Evolutionary conservation across 2,888 invertebrate species (phyloP), one percentile per base, ranked within the genome.

Genomic region (Drosophila fungiperda): DNA sequence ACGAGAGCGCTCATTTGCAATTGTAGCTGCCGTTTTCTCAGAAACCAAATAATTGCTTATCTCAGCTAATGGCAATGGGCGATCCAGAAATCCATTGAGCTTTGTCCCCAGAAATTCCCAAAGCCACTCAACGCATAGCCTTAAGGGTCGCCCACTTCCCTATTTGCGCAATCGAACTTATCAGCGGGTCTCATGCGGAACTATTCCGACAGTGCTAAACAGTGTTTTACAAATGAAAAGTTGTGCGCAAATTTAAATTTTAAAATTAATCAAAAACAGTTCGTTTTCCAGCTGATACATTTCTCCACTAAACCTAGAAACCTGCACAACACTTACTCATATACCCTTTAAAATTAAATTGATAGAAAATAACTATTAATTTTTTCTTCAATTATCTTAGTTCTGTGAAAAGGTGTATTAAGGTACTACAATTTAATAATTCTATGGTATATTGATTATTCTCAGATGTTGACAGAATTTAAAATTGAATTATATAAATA

Each of bases 141-240:
- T 35, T 7, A 35, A 83, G 85, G 83, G 89, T 15, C 20, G 88
- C 69, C 49, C 67, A 64, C 68, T 73, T 82, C 80, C 80, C 69
- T 80, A 63, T 80, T 82, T 69, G 32, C 79, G 38, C 64, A 52
- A 32, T n/a, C 5, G 12, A 17, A 62, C 62, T 61, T 73, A 73
- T 78, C 66, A 68, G 45, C 49, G 48, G 36, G 48, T 61, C 42
- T 49, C 53, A 68, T 74, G 69, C 83, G 88, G 86, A 78, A 78
- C 69, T 57, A 12, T 54, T 50, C 0, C 45, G 38, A 23, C 42
- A 54, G 40, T 23, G 12, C 17, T 5, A 12, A 29, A 53, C 69
- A 68, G 57, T 73, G 67, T 6, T 20, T 50, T n/a, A 9, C 17
- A 17, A 17, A 15, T 49, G 17, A 9, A 49, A 17, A 26, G 17